These are phyloP conservation scores for Colinus virginianus DNA, from an alignment of 2,113 vertebrate species.

Conservation along the genomic window DNA sequence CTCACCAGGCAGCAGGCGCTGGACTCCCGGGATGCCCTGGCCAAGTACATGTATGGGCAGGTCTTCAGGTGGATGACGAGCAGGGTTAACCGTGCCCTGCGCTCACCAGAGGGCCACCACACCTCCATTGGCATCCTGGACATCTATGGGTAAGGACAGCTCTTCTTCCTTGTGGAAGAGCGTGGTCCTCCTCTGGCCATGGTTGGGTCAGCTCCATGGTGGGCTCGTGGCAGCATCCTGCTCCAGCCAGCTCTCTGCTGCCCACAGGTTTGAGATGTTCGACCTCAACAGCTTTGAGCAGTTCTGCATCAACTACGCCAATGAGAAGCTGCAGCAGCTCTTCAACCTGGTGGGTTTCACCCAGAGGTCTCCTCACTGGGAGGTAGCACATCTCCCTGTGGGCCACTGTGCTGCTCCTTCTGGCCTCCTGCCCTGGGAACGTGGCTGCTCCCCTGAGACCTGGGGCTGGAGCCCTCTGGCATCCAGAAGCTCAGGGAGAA, in stretches of 20 bases:
- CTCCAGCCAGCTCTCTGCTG: not conserved
- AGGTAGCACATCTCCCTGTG: not conserved
- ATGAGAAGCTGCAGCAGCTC: conserved; percentile 90
- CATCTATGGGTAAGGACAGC: conserved; percentile 77
- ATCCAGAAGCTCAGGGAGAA: not conserved
- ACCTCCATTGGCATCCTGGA: conserved; percentile 83
- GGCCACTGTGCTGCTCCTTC: accelerated
- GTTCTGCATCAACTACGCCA: conserved; percentile 92
- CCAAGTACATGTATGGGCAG: conserved; percentile 80
- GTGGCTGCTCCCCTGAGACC: not conserved
- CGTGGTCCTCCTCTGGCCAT: not conserved
- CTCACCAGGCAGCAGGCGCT: conserved; percentile 77
- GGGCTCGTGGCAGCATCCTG: not conserved
- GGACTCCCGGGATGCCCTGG: conserved; percentile 76
- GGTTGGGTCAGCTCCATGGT: not conserved
- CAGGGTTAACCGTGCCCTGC: conserved; percentile 78
- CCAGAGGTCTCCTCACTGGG: not conserved
- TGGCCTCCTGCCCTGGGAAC: not conserved
- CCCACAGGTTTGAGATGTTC: conserved; percentile 83
- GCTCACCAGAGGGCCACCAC: conserved; percentile 38
- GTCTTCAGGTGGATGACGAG: conserved; percentile 81
- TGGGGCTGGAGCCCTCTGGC: not conserved
- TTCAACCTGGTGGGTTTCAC: conserved; percentile 81
- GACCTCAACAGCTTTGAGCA: conserved; percentile 88
- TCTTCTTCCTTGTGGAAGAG: not conserved